Conservation (phyloP, 2,888 invertebrate genomes). For the Platypus cylindrus region DNA sequence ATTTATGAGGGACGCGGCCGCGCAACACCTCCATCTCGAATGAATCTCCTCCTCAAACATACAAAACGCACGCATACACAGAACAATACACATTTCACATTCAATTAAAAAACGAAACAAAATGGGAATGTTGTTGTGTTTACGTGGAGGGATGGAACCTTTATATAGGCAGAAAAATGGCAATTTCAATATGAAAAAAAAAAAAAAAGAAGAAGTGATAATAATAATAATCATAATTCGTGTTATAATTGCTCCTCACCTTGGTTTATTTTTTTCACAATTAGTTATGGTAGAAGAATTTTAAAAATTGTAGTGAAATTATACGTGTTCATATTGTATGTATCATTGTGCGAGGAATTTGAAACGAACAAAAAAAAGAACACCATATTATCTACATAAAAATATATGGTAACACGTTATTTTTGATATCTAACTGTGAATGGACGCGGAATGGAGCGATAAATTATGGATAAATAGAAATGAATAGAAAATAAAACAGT, state of each 20-base stretch:
- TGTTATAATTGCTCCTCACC: conserved; percentile 18
- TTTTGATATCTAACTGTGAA: conserved; percentile 11
- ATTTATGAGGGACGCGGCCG: no score
- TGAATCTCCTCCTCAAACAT: no score
- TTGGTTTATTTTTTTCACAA: conserved; percentile 14
- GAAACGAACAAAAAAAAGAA: no score
- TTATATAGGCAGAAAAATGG: no score
- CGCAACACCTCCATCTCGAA: no score
- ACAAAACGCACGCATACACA: no score
- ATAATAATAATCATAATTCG: conserved; percentile 16
- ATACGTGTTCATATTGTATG: conserved; percentile 8
- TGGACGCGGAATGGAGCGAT: conserved; percentile 3
- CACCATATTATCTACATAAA: no score
- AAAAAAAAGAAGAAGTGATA: no score
- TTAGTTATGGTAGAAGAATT: conserved; percentile 19
- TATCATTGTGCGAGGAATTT: conserved; percentile 1
- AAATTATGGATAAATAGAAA: conserved; percentile 4
- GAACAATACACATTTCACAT: conserved; percentile 14
- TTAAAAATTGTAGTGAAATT: conserved; percentile 13
- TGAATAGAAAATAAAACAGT: conserved; percentile 1
- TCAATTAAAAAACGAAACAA: conserved; percentile 14
- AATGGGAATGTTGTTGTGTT: no score
- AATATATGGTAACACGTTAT: conserved; percentile 11
- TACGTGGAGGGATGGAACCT: no score
- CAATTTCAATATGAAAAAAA: no score